These are phyloP conservation scores for Agrochola macilenta DNA, from an alignment of 2,888 invertebrate genomes.

Conservation along the genomic window DNA sequence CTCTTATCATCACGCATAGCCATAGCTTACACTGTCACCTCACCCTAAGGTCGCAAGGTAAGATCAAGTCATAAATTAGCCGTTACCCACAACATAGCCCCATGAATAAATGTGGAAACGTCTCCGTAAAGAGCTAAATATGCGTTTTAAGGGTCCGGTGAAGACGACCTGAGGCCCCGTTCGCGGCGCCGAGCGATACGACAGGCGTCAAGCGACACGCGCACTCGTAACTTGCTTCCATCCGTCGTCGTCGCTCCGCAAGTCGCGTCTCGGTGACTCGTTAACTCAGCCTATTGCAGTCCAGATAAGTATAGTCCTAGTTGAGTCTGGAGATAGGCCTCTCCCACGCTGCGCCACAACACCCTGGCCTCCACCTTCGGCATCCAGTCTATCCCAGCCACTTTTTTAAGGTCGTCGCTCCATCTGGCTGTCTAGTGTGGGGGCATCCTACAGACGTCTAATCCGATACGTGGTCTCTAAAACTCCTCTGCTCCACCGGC, in stretches of 20 bases:
- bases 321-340: no score
- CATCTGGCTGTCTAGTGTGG: no score
- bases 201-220: neutral
- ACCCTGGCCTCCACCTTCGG: no score
- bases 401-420: no score
- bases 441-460: no score
- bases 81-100: constrained; percentile 38
- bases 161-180: constrained; percentile 17
- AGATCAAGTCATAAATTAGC: constrained; percentile 72
- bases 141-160: constrained; percentile 53
- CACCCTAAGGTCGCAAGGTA: constrained; percentile 26
- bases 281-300: no score
- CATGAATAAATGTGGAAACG: constrained; percentile 58
- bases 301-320: no score
- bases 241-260: no score
- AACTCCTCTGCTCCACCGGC: no score
- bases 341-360: no score
- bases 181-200: neutral
- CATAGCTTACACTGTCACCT: constrained; percentile 10
- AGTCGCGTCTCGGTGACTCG: neutral
- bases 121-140: constrained; percentile 47
- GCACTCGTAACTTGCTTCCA: neutral
- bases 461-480: no score
- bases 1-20: neutral
- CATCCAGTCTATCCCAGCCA: no score